Conservation (phyloP, 2,888 invertebrate genomes). For the Heliconius ethilla region DNA sequence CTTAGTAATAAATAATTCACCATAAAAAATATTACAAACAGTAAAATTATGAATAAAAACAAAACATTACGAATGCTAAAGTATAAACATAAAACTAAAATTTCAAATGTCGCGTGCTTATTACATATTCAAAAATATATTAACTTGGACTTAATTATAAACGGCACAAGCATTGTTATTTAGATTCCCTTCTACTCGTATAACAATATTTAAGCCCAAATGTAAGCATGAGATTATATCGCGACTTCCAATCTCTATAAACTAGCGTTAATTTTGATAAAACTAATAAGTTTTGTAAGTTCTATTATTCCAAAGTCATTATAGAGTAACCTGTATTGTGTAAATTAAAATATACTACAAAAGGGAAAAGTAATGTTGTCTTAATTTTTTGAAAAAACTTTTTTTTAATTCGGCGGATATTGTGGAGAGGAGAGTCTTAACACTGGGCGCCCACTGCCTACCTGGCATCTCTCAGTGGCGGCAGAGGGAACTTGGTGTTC, state of each 20-base stretch:
- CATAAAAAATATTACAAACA: neutral
- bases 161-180: neutral
- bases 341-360: neutral
- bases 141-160: conserved; percentile 19
- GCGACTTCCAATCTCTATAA: conserved; percentile 13
- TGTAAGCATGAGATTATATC: conserved; percentile 16
- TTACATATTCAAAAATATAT: conserved; percentile 9
- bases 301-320: neutral
- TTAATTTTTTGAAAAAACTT: neutral
- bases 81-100: neutral
- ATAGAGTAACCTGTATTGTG: neutral
- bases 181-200: conserved; percentile 1
- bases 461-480: neutral
- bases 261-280: conserved; percentile 17
- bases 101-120: conserved; percentile 1
- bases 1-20: neutral
- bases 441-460: too few species aligned
- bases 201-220: conserved; percentile 11
- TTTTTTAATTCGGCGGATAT: too few species aligned
- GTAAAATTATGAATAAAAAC: conserved; percentile 1
- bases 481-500: neutral
- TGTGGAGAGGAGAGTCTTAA: too few species aligned
- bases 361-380: neutral
- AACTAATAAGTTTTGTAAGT: conserved; percentile 15
- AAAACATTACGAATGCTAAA: neutral